A percentile compares a stretch with the other conserved stretches of the same genome.
Evolutionary conservation across 2,888 invertebrate species (phyloP).

Genomic region (Dynastes grantii): DNA sequence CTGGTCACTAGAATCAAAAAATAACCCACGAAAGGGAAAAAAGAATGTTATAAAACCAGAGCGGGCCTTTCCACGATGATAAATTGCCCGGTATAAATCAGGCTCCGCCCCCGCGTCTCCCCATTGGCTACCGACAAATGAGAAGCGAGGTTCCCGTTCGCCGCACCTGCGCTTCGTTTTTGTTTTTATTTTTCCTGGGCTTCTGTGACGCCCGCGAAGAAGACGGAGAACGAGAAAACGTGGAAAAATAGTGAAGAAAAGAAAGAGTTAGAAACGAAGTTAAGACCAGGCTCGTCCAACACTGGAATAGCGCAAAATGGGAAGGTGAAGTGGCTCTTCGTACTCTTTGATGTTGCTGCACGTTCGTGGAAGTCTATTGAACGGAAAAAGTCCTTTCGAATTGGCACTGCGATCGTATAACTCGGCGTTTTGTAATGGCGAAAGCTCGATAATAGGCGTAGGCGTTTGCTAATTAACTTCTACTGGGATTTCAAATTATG

Average conservation of each 20-base stretch:
- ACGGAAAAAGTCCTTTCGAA: not conserved
- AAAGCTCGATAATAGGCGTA: not conserved
- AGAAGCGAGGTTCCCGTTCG: slow-evolving; percentile 42
- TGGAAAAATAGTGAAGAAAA: not conserved
- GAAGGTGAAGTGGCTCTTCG: not conserved
- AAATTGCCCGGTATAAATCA: slow-evolving; percentile 52
- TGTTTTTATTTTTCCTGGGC: slow-evolving; percentile 37
- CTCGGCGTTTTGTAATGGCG: not conserved
- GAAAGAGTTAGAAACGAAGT: slow-evolving; percentile 1
- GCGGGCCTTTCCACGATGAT: slow-evolving; percentile 48
- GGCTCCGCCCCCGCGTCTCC: slow-evolving; percentile 54
- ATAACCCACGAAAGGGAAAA: slow-evolving; percentile 9
- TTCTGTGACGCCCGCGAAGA: slow-evolving; percentile 19
- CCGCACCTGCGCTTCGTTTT: slow-evolving; percentile 40
- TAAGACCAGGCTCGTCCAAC: not conserved
- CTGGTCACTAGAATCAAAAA: not conserved
- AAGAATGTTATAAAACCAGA: not conserved
- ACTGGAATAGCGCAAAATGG: not conserved
- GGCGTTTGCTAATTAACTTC: not conserved
- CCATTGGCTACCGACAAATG: slow-evolving; percentile 56
- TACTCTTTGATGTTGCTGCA: too few relatives aligned
- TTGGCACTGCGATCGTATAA: not conserved
- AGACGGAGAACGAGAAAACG: not conserved
- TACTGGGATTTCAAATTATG: slow-evolving; percentile 1
- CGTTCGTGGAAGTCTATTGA: too few relatives aligned